Evolutionary conservation across 2,888 invertebrate genomes (phyloP).

Genomic region (Tanytarsus gracilentus): DNA sequence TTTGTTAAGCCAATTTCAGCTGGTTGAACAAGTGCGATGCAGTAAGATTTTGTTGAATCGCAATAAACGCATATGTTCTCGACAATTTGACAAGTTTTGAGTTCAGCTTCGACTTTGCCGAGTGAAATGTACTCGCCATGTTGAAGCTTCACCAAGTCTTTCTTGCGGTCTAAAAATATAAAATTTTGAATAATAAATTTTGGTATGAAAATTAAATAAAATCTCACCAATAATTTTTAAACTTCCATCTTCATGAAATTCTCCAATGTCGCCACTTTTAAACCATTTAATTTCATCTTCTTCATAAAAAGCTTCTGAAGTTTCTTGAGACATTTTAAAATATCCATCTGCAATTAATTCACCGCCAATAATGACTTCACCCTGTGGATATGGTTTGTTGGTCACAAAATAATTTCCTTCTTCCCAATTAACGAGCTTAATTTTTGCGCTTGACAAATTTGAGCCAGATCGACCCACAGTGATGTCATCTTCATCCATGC

Average conservation of each 20-base stretch:
- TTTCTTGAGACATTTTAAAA: not conserved
- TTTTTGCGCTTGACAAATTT: not conserved
- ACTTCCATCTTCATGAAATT: not conserved
- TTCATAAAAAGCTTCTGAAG: not conserved
- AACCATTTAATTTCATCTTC: not conserved
- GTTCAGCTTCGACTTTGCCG: not conserved
- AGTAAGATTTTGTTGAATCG: not conserved
- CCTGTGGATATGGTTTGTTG: not conserved
- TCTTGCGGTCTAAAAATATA: not conserved
- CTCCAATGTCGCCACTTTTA: not conserved
- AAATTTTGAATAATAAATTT: not conserved
- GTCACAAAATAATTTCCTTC: slow-evolving; percentile 2
- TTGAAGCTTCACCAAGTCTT: not conserved
- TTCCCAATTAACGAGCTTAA: not conserved
- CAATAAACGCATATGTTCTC: not conserved
- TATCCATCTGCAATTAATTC: not conserved
- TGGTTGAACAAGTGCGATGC: not conserved
- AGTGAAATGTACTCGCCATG: not conserved
- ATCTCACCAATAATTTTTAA: not conserved
- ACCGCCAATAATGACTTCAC: slow-evolving; percentile 58
- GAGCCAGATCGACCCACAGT: not conserved
- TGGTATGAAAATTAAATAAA: not conserved
- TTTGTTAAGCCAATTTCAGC: not conserved
- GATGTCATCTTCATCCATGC: not conserved
- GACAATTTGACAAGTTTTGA: not conserved